Conservation (phyloP, 35 echinoderm and acorn worm species). For the Strongylocentrotus purpuratus region DNA sequence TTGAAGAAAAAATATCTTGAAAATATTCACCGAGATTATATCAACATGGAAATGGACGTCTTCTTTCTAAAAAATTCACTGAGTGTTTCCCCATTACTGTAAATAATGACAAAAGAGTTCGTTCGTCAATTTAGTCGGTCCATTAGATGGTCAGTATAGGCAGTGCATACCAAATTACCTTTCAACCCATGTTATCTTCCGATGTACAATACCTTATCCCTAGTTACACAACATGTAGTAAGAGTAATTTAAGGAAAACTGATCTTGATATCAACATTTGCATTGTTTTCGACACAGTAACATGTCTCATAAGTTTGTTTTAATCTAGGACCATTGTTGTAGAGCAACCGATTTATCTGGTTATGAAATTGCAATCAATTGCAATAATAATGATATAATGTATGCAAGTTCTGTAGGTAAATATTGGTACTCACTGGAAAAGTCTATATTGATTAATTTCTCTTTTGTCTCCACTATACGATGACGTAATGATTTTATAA, state of each 20-base stretch:
- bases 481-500: no score
- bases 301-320: no score
- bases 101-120: neutral
- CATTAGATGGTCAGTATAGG: neutral
- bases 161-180: neutral
- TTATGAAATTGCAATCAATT: neutral
- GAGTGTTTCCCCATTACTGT: neutral
- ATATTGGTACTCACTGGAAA: neutral
- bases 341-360: neutral
- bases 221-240: neutral
- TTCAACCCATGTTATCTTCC: neutral
- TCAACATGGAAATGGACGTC: neutral
- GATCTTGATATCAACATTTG: neutral
- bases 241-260: neutral
- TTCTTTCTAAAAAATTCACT: neutral
- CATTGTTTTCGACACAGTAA: neutral
- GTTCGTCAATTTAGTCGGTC: neutral
- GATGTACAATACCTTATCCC: neutral
- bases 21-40: neutral
- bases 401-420: neutral
- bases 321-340: neutral
- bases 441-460: neutral
- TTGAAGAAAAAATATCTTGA: constrained; percentile 30
- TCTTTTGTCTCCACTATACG: no score
- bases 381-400: neutral